Base-by-base conservation (phyloP, 2,113 vertebrate genomes). In the Alectura lathami region DNA sequence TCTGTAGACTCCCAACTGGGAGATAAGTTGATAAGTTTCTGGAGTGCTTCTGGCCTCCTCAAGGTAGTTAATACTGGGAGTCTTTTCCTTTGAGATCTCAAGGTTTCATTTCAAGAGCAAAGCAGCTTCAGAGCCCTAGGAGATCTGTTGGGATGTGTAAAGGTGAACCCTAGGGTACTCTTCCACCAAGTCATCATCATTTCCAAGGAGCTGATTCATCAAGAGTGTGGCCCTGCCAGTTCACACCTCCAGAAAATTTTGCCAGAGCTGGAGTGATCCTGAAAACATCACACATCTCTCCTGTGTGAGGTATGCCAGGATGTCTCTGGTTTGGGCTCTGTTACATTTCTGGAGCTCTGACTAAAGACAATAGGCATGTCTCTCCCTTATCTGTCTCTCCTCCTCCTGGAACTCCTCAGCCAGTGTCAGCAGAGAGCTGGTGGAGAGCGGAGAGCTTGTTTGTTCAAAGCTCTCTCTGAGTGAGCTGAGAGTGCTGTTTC, bases 401-500 rank as follows among this genome's bases (percentile, higher is more conserved):
- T 45, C 32, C 74, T 51, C 64, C 86, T 75, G 64, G 80, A 86
- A 50, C 73, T 93, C 68, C 88, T 88, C 63, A 38, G 11, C 17
- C 77, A 24, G 27, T 45, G 69, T 89, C 83, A 85, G 86, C 62
- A 75, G 32, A 0, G 23, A 86, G 77, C 80, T 73, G 34, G 29
- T 78, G 72, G 40, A 14, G n/a, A 85, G 62, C 13, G 26, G 76
- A 50, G 17, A 63, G 78, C 24, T 90, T 96, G 93, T 95, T 97
- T 97, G 87, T 69, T 95, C 94, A 94, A 83, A 77, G 66, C 53
- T 77, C 0, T 79, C 59, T 78, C 91, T 70, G 70, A 88, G 69
- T 27, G 83, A 82, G 45, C 64, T 2, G 69, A 93, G 62, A 93
- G 86, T 66, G 86, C 94, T 88, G 86, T 94, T 97, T 96, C 94